Evolutionary conservation across 2,797 vertebrate species (phyloP), one percentile per base, ranked within the genome.

Genomic region (Scomberomorus guttatus): DNA sequence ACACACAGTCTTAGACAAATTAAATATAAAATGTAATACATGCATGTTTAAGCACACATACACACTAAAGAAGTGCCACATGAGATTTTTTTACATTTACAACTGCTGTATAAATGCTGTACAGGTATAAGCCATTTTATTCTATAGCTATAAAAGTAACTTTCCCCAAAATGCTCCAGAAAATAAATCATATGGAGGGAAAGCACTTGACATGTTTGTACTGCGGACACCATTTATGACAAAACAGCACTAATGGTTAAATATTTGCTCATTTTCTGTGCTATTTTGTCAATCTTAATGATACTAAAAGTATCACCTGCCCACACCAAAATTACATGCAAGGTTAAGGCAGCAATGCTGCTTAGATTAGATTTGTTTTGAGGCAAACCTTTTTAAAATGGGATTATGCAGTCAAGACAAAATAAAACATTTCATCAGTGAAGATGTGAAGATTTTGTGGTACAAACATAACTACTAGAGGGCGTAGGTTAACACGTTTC

Each of bases 21-120:
- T 12, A 22, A 9, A 15, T 24, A 22, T n/a, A 25, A 51, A 50
- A 52, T 50, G 29, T 60, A 34, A 29, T 9, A 17, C n/a, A 25
- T 25, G 22, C 27, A 58, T 69, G 17, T 50, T 48, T 20, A 37
- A 15, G 15, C 44, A 68, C 18, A 25, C 20, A 42, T 3, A 58
- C 13, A 52, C 14, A 29, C 22, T 15, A 1, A 72, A 61, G 22
- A 58, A 48, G 24, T 27, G 2, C 3, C 44, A 50, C 6, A 62
- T 48, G 5, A 48, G 20, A 48, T 37, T 29, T 24, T 73, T 56
- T 52, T 61, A 48, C 18, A 73, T 54, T 55, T 14, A 54, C 6
- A 42, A 50, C 14, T 57, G 27, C 69, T 79, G 75, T 81, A 77
- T 62, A 85, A 51, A 87, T 66, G 65, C 67, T 82, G 75, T 75